A percentile compares a stretch with the other conserved stretches of the same genome.
Conservation (phyloP, 2,797 vertebrate genomes). For the Helicolenus hilgendorfi region DNA sequence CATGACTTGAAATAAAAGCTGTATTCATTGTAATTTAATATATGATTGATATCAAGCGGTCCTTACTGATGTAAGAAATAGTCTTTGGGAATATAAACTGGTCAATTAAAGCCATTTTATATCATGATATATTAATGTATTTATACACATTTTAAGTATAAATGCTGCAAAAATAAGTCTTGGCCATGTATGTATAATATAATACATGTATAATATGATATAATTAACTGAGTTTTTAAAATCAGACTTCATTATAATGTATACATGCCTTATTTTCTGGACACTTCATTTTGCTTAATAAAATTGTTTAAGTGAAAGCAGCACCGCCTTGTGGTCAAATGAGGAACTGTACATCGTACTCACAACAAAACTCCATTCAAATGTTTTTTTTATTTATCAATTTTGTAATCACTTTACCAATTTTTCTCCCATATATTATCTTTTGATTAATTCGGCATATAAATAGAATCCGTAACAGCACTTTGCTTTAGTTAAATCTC, state of each 20-base stretch:
- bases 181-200: not conserved
- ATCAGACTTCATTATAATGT: not conserved
- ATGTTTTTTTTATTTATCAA: not conserved
- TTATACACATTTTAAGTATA: not conserved
- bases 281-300: not conserved
- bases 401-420: not conserved
- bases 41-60: not conserved
- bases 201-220: not conserved
- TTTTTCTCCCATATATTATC: rapidly evolving
- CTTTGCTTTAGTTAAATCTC: not conserved
- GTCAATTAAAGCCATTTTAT: not conserved
- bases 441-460: not conserved
- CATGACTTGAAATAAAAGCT: not conserved
- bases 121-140: not conserved
- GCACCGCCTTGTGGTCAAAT: not conserved
- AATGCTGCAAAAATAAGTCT: rapidly evolving
- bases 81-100: not conserved
- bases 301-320: not conserved
- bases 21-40: not conserved
- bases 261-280: not conserved
- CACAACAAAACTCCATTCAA: not conserved
- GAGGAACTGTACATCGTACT: not conserved
- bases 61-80: not conserved
- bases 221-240: not conserved
- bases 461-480: not conserved